Conservation (phyloP, 2,888 invertebrate genomes). For the Polyploca ridens region DNA sequence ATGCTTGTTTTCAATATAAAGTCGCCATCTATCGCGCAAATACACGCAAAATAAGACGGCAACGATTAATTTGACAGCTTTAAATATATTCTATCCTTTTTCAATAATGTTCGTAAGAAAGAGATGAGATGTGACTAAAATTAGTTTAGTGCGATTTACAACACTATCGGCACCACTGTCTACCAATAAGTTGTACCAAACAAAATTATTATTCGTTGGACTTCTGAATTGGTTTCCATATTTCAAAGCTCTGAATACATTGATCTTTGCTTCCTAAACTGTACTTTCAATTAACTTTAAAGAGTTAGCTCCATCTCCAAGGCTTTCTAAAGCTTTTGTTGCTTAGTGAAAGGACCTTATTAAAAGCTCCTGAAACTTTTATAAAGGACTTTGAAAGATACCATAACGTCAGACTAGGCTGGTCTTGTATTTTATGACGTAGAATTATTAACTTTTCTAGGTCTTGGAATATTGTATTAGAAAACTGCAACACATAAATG, state of each 20-base stretch:
- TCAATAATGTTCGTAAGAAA: too few species aligned
- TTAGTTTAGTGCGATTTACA: too few species aligned
- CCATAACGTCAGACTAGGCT: background rate
- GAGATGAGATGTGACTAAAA: too few species aligned
- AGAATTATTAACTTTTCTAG: background rate
- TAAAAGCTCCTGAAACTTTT: conserved; percentile 7
- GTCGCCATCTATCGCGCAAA: too few species aligned
- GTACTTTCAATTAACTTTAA: conserved; percentile 3
- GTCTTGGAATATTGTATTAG: too few species aligned
- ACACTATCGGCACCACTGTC: too few species aligned
- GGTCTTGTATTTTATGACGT: background rate
- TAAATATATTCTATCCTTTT: too few species aligned
- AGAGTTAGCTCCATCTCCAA: conserved; percentile 2
- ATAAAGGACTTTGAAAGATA: background rate
- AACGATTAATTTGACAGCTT: too few species aligned
- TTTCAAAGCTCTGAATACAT: background rate
- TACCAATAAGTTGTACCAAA: background rate
- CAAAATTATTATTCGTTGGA: background rate
- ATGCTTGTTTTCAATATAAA: too few species aligned
- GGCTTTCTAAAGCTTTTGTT: conserved; percentile 8
- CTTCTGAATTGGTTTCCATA: background rate
- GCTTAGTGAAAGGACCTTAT: conserved; percentile 2
- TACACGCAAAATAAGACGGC: too few species aligned
- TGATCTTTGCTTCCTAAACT: background rate
- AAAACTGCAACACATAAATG: too few species aligned